Conservation (phyloP, 2,797 vertebrate genomes). For the Basileuterus tristriatus region DNA sequence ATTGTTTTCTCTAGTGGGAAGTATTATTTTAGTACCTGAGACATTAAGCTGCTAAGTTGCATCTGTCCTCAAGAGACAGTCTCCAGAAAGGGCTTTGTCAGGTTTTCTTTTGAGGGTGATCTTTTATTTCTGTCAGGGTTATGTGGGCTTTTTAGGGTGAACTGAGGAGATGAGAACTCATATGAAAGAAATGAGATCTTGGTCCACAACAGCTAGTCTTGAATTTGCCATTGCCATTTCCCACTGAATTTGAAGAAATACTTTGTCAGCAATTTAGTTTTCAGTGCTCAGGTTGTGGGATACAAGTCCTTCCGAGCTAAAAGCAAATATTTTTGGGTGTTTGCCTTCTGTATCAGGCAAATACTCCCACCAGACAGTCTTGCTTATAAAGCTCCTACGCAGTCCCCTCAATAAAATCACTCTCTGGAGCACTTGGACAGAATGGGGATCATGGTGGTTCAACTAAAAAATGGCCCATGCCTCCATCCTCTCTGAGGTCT, state of each 20-base stretch:
- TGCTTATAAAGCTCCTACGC: background rate
- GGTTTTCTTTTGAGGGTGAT: background rate
- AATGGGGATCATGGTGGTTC: background rate
- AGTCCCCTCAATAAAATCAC: background rate
- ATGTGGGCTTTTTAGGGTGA: background rate
- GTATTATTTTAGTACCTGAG: background rate
- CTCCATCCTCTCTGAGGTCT: background rate
- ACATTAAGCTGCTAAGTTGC: background rate
- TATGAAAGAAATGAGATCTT: background rate
- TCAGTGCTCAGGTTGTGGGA: background rate
- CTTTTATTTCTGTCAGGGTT: background rate
- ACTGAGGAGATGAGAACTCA: background rate
- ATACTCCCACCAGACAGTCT: background rate
- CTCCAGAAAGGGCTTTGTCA: background rate
- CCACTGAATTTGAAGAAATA: background rate
- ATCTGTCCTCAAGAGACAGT: background rate
- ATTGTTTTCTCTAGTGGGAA: background rate
- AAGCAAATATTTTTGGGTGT: background rate
- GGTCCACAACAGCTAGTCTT: background rate
- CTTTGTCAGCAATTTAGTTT: background rate
- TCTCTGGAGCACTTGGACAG: background rate
- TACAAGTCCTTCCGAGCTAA: background rate
- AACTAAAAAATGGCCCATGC: background rate
- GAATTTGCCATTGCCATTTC: background rate
- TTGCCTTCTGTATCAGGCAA: background rate